Conservation (phyloP, 2,797 vertebrate species). For the Bryconaethiops microstoma region DNA sequence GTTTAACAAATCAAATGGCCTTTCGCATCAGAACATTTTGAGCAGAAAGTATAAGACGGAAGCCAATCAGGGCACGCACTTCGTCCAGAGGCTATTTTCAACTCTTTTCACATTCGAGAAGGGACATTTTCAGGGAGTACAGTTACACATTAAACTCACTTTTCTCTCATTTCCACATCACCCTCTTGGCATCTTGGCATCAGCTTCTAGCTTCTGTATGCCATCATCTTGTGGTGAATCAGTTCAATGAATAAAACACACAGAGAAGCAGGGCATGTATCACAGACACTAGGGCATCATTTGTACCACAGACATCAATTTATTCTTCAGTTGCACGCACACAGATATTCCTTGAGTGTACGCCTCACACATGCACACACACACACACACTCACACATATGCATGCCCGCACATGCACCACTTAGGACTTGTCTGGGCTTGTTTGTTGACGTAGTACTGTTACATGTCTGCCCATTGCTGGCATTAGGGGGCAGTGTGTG, state of each 20-base stretch:
- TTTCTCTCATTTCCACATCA: slow-evolving; percentile 37
- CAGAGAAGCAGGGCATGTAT: slow-evolving; percentile 3
- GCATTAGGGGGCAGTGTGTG: slow-evolving; percentile 57
- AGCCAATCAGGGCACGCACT: slow-evolving; percentile 26
- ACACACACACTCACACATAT: neutral
- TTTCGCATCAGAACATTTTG: slow-evolving; percentile 35
- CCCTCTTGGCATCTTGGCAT: slow-evolving; percentile 31
- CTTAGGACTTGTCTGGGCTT: slow-evolving; percentile 53
- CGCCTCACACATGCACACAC: neutral
- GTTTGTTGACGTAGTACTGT: slow-evolving; percentile 39
- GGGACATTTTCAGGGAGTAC: slow-evolving; percentile 24
- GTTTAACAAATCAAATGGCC: slow-evolving; percentile 13
- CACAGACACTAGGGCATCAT: neutral
- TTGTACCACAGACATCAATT: no score
- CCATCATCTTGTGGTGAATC: slow-evolving; percentile 13
- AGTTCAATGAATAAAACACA: slow-evolving; percentile 14
- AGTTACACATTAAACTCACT: slow-evolving; percentile 30
- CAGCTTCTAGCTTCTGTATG: neutral
- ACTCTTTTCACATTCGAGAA: slow-evolving; percentile 28
- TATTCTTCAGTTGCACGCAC: neutral
- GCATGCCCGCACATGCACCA: slow-evolving; percentile 4
- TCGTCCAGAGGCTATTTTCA: slow-evolving; percentile 34
- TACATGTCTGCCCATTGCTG: slow-evolving; percentile 16
- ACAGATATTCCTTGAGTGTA: neutral
- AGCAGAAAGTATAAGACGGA: slow-evolving; percentile 36